Evolutionary conservation across 2,797 vertebrate genomes (phyloP), one percentile per base, ranked within the genome.

Genomic region (Champsocephalus gunnari): DNA sequence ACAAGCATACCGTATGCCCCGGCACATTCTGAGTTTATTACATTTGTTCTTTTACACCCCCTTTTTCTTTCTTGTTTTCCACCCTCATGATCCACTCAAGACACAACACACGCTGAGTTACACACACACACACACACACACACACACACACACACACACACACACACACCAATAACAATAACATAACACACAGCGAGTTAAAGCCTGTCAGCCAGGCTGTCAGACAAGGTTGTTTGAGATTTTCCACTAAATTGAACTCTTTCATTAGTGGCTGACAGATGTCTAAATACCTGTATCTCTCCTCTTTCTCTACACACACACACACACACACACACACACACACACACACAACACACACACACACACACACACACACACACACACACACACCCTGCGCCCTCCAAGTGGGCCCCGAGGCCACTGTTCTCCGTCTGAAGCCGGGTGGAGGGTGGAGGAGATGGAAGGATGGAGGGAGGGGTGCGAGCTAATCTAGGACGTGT

Each of bases 231-330:
- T 92, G 91, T 94, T 86, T 91, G 80, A 91, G 84, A 93, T 92
- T 93, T 93, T 93, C 88, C 90, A 87, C 89, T 89, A 90, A 94
- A 93, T 93, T 93, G 92, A 93, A 92, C 85, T 91, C 88, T 93
- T 92, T 94, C 91, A 93, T 95, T 91, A 92, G 91, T 17, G 77
- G 82, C 87, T 91, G 92, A 92, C 92, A 93, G 92, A 92, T 91
- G 87, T 92, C 89, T 92, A 91, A 92, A 92, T 89, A 87, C 81
- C 88, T 73, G 34, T 73, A 82, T 81, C 80, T 60, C 77, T 74
- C 57, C 59, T n/a, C 57, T 10, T 8, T 8, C 32, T 9, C 45
- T 28, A 3, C 24, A 28, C 24, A 28, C 24, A 28, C 24, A 28
- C 24, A 28, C 24, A 28, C 24, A 28, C 24, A 28, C 24, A 28